phyloP scores from a whole-genome alignment of 2,113 vertebrate species.

The Hyperopisus bebe region DNA sequence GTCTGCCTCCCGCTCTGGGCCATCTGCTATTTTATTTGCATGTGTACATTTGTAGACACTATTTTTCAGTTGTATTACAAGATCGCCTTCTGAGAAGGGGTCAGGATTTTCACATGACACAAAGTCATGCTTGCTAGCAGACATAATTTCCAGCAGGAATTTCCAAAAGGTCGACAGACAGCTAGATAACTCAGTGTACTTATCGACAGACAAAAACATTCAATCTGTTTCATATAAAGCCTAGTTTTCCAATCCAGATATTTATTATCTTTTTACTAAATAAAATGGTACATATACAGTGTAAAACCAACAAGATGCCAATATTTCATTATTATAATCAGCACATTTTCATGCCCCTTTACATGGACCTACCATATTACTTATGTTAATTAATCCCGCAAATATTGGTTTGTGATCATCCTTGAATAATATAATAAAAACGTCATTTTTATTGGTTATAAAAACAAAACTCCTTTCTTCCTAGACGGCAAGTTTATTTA shows the following conservation, averaged over 20 bases:
- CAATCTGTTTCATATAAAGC: background rate
- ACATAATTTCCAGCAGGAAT: background rate
- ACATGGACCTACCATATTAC: background rate
- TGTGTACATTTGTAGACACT: constrained; percentile 7
- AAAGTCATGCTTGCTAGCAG: background rate
- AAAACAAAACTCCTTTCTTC: background rate
- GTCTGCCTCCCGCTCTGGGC: background rate
- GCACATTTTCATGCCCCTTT: background rate
- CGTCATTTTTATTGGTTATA: background rate
- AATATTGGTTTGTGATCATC: background rate
- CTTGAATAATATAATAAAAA: background rate
- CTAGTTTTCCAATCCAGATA: background rate
- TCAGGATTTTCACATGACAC: background rate
- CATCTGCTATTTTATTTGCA: background rate
- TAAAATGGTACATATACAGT: background rate
- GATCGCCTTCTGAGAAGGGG: constrained; percentile 8
- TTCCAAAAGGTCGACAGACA: background rate
- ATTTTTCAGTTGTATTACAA: constrained; percentile 5
- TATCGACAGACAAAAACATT: background rate
- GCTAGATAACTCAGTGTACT: background rate
- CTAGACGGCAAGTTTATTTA: background rate
- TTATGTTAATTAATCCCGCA: background rate
- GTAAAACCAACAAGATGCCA: background rate
- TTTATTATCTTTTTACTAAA: background rate
- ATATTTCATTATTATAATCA: background rate